phyloP scores from a whole-genome alignment of 1,140 invertebrate genomes.

The Araneus ventricosus region DNA sequence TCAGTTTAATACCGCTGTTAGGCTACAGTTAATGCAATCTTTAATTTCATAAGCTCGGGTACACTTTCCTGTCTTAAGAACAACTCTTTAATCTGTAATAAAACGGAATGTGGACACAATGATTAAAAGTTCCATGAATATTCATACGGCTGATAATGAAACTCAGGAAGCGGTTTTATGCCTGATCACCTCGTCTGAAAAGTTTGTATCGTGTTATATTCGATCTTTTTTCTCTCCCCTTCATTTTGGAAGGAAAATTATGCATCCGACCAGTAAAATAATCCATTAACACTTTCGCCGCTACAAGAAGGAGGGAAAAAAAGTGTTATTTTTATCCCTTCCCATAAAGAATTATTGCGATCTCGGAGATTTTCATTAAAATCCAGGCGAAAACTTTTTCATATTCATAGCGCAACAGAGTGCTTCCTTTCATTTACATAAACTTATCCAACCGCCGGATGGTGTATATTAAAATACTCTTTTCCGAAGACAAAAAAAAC shows the following conservation, averaged over 20 bases:
- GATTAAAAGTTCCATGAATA: constrained; percentile 66
- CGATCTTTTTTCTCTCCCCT: constrained; percentile 19
- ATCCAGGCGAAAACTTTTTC: constrained; percentile 67
- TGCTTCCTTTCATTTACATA: constrained; percentile 71
- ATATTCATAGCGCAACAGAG: constrained; percentile 74
- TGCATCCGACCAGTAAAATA: constrained; percentile 72
- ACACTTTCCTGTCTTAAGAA: constrained; percentile 12
- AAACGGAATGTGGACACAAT: constrained; percentile 23
- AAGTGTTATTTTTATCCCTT: constrained; percentile 71
- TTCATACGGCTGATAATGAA: constrained; percentile 61
- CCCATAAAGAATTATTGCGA: constrained; percentile 74
- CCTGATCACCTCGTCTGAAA: constrained; percentile 55
- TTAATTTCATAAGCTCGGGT: constrained; percentile 57
- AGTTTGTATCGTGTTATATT: constrained; percentile 62
- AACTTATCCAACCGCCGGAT: constrained; percentile 54
- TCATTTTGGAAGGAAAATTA: constrained; percentile 62
- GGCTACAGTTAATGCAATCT: constrained; percentile 45
- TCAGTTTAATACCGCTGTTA: background rate
- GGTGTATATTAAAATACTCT: constrained; percentile 73
- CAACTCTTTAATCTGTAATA: constrained; percentile 20
- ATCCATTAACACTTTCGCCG: constrained; percentile 70
- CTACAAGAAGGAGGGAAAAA: constrained; percentile 23
- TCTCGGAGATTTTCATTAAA: constrained; percentile 74
- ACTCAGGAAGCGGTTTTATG: constrained; percentile 15
- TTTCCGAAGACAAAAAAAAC: constrained; percentile 39